These are phyloP conservation scores for Cephus rjabovi DNA, from an alignment of 2,888 invertebrate genomes.

Conservation along the genomic window DNA sequence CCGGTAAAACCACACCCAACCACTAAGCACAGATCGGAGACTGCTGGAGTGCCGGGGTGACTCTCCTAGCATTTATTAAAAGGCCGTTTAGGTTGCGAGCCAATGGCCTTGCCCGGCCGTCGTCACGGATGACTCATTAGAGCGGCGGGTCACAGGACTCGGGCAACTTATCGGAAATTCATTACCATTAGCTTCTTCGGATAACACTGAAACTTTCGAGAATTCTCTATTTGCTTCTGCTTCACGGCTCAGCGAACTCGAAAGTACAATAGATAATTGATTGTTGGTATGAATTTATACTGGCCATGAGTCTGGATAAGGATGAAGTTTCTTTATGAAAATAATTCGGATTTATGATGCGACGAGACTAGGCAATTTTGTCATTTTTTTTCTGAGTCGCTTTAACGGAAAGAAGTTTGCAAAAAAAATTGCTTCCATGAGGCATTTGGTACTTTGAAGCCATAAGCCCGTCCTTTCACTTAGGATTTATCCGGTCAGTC, in stretches of 20 bases:
- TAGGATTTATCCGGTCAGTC: neutral
- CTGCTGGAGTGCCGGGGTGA: neutral
- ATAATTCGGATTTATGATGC: neutral
- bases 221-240: neutral
- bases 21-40: slow-evolving; percentile 37
- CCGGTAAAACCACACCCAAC: slow-evolving; percentile 62
- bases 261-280: neutral
- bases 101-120: slow-evolving; percentile 46
- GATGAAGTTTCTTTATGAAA: neutral
- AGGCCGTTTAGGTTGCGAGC: slow-evolving; percentile 34
- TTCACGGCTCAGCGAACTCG: neutral
- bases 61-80: slow-evolving; percentile 35
- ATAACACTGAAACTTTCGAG: neutral
- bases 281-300: neutral
- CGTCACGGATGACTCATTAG: slow-evolving; percentile 51
- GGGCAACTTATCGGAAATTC: neutral
- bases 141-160: slow-evolving; percentile 43
- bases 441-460: neutral
- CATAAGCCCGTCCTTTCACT: neutral
- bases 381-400: too few relatives aligned
- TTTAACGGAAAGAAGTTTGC: too few relatives aligned
- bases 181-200: neutral
- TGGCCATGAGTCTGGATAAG: neutral
- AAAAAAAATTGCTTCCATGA: neutral
- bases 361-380: neutral